Evolutionary conservation across 2,113 vertebrate genomes (phyloP).

Genomic region (Tangachromis dhanisi): DNA sequence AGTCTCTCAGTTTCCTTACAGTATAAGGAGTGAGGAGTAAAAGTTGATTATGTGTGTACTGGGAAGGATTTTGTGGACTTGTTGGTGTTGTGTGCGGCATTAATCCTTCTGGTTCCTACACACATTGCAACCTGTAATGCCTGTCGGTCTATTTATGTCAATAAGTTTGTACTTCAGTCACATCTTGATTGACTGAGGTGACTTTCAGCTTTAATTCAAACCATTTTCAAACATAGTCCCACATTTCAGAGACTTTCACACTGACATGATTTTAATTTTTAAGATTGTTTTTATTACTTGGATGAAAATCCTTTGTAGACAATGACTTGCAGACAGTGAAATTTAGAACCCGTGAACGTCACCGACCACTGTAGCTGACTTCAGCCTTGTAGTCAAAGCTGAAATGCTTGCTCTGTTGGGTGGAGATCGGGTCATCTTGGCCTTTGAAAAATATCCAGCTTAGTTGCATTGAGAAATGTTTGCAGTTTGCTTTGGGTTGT

Average conservation of each 20-base stretch:
- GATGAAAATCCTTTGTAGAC: not conserved
- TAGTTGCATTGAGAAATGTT: not conserved
- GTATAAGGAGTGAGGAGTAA: not conserved
- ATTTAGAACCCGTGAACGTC: not conserved
- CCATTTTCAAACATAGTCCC: not conserved
- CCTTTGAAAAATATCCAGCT: not conserved
- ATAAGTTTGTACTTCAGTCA: not conserved
- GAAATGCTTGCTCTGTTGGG: not conserved
- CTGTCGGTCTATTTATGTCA: not conserved
- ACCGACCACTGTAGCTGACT: not conserved
- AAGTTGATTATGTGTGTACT: conserved; percentile 15
- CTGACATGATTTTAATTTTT: not conserved
- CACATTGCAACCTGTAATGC: not conserved
- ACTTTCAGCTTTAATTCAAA: not conserved
- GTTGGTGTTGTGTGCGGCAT: not conserved
- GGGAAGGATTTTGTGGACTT: not conserved
- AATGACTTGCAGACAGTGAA: not conserved
- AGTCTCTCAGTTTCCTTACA: not conserved
- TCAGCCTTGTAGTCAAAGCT: not conserved
- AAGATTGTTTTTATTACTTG: not conserved
- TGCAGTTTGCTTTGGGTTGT: not conserved
- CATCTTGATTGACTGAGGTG: not conserved
- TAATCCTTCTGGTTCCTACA: not conserved
- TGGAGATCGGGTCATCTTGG: not conserved
- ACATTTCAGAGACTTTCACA: not conserved